Evolutionary conservation across 2,888 invertebrate species (phyloP).

Genomic region (Spodoptera exigua): DNA sequence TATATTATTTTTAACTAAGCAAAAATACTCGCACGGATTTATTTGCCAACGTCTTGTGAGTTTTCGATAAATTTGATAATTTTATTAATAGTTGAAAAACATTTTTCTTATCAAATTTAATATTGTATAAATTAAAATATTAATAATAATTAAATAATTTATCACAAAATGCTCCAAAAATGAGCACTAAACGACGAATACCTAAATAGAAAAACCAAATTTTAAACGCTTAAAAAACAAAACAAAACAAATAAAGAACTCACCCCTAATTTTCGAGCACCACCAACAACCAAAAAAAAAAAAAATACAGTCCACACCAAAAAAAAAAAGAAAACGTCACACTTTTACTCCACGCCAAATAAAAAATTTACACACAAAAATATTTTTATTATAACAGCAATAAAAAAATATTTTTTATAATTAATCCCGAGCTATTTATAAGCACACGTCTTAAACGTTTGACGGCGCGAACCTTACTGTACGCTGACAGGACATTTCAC

Average conservation of each 20-base stretch:
- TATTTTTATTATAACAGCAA: too few relatives aligned
- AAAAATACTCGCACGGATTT: too few relatives aligned
- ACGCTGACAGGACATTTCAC: conserved; percentile 53
- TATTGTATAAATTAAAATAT: too few relatives aligned
- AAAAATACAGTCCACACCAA: neutral
- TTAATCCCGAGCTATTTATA: neutral
- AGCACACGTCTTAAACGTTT: conserved; percentile 13
- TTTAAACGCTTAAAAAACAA: neutral
- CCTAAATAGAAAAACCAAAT: neutral
- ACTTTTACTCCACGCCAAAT: conserved; percentile 16
- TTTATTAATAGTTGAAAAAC: too few relatives aligned
- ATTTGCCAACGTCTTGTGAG: too few relatives aligned
- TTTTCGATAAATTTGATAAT: too few relatives aligned
- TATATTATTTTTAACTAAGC: too few relatives aligned
- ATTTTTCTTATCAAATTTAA: too few relatives aligned
- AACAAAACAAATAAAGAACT: neutral
- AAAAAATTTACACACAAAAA: neutral
- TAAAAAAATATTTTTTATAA: neutral
- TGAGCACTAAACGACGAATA: too few relatives aligned
- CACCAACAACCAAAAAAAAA: neutral
- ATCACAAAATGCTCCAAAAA: too few relatives aligned
- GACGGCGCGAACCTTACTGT: conserved; percentile 27
- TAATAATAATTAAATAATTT: too few relatives aligned
- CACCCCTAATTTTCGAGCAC: conserved; percentile 6
- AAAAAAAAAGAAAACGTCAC: conserved; percentile 6